Evolutionary conservation across 2,888 invertebrate genomes (phyloP).

Genomic region (Dyspetes luteomarginatus): DNA sequence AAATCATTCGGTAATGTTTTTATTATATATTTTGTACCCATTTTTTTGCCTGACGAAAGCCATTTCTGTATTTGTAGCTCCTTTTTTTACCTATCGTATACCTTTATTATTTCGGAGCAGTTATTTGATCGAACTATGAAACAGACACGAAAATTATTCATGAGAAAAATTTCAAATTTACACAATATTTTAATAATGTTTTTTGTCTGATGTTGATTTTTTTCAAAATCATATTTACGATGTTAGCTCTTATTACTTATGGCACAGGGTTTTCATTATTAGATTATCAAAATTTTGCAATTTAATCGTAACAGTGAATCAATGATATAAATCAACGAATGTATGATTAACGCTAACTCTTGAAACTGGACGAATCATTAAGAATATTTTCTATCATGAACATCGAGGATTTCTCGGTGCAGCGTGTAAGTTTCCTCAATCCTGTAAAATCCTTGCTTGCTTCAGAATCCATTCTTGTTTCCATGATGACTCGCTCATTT

Average conservation of each 20-base stretch:
- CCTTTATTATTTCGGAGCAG: too few relatives aligned
- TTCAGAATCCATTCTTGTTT: background rate
- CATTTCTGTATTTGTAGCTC: too few relatives aligned
- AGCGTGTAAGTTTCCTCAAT: constrained; percentile 23
- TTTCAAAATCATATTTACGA: background rate
- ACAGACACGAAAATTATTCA: background rate
- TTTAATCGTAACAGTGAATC: background rate
- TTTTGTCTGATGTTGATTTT: background rate
- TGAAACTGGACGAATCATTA: constrained; percentile 68
- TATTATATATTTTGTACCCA: too few relatives aligned
- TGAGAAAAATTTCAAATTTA: background rate
- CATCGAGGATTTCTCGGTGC: constrained; percentile 71
- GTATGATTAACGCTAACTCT: constrained; percentile 56
- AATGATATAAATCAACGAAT: constrained; percentile 3
- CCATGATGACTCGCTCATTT: constrained; percentile 6
- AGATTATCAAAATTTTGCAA: background rate
- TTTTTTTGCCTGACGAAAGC: too few relatives aligned
- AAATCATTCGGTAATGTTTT: too few relatives aligned
- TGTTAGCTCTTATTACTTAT: background rate
- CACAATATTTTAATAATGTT: background rate
- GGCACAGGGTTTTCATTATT: background rate
- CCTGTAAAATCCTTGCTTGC: constrained; percentile 10
- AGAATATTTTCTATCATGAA: constrained; percentile 79
- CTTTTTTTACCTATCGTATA: too few relatives aligned
- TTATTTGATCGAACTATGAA: background rate